Evolutionary conservation across 1,140 invertebrate genomes (phyloP), one percentile per base, ranked within the genome.

Genomic region (Cydia pomonella): DNA sequence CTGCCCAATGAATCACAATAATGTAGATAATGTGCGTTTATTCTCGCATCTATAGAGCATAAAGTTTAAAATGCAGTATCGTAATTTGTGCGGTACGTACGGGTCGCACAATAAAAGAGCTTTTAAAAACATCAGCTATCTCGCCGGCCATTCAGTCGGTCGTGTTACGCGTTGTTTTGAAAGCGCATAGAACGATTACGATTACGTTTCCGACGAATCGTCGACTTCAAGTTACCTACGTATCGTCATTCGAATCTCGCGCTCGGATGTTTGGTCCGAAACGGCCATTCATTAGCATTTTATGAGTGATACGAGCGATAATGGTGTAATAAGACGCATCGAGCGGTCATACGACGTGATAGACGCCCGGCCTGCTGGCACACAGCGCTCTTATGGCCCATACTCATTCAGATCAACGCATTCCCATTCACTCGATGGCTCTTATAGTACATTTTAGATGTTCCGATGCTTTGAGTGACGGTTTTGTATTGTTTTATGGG

Each of bases 271-370:
- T 93, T 92, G 89, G 87, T 87, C 88, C 87, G 82, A 86, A 84
- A 87, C 80, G 89, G 81, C 85, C 87, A 85, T 92, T 91, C 91
- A 93, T 93, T 93, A 92, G 86, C 91, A 92, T 93, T 92, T 93
- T 92, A 93, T 91, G 90, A 93, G 80, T 89, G 87, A 92, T 93
- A 92, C 87, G 87, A 87, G 81, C 90, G 87, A 93, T 93, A 92
- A 93, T 89, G 86, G 82, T 90, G 87, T 88, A 93, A 91, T 92
- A 90, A 90, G 87, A 90, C 81, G 84, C 91, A 91, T 90, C 91
- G 84, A 87, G 82, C 86, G 86, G 82, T 88, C 90, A 85, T 91
- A 88, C 87, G 79, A 81, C 86, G 85, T 87, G 88, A 91, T 90
- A 90, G 90, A 90, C 83, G 78, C 77, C 83, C 84, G 87, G 86